Evolutionary conservation across 2,797 vertebrate genomes (phyloP), one percentile per base, ranked within the genome.

Genomic region (Melanotaenia boesemani): DNA sequence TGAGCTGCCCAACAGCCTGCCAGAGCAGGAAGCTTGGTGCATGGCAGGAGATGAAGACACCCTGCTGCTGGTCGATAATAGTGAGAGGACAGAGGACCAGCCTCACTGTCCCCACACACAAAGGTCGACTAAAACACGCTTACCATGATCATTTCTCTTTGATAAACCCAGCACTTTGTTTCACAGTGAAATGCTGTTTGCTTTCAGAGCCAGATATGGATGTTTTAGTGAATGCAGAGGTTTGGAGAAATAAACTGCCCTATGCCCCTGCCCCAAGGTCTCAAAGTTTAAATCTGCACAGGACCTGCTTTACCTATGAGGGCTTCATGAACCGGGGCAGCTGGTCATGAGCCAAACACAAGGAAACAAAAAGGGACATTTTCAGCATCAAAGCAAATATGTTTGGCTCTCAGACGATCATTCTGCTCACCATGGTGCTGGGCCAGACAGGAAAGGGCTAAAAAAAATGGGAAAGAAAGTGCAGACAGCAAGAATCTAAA

Each of bases 31-130:
- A 85, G 79, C 83, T 81, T 28, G 8, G 82, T 78, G 77, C 89
- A 88, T 80, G 87, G 88, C 84, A 81, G 86, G 85, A 86, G 91
- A 94, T 93, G 89, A 92, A 93, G 88, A 89, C 86, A 72, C 83
- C 92, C 90, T 93, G 93, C 90, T 88, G 89, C 83, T 70, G 85
- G 70, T 85, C 73, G 82, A 94, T 93, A 92, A 91, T 83, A 82
- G 86, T 39, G 74, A 80, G 77, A 80, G 83, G 80, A 88, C 46
- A 69, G 82, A 71, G 70, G 56, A 65, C 70, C 59, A 67, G 80
- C 76, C 66, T 54, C 50, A 55, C 36, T 36, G 75, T 74, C 57
- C 6, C 30, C 5, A 67, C 46, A 62, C 16, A 64, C 69, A 70
- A 54, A 20, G 52, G 67, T 71, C 54, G 46, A 22, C 60, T 46